Evolutionary conservation across 2,113 vertebrate genomes (phyloP).

Genomic region (Poeciliopsis prolifica): DNA sequence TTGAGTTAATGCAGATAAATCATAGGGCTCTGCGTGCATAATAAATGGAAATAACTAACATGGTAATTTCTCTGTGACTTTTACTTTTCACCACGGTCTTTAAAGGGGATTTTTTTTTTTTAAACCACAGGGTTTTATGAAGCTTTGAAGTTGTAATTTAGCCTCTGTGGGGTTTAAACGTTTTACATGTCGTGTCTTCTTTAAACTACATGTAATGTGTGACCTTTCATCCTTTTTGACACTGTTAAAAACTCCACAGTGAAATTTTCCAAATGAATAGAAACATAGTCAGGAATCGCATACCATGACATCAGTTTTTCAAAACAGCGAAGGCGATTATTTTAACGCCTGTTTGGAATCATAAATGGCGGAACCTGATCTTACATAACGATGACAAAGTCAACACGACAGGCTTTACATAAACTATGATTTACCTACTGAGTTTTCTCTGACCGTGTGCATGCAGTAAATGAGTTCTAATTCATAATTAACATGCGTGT

Average conservation of each 20-base stretch:
- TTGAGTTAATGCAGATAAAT: conserved; percentile 17
- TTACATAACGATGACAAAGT: background rate
- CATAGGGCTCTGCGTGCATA: background rate
- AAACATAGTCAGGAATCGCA: too few relatives aligned
- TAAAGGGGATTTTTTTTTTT: background rate
- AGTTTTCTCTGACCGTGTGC: conserved; percentile 20
- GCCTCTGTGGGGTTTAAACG: background rate
- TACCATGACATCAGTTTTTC: too few relatives aligned
- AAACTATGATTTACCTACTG: conserved; percentile 16
- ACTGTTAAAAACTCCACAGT: too few relatives aligned
- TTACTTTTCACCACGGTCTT: conserved; percentile 10
- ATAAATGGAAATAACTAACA: background rate
- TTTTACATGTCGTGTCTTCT: background rate
- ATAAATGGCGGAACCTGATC: background rate
- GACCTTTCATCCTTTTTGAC: too few relatives aligned
- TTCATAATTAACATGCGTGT: conserved; percentile 13
- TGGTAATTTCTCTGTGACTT: background rate
- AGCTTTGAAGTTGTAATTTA: conserved; percentile 7
- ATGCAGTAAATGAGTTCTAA: conserved; percentile 21
- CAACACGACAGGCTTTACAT: background rate
- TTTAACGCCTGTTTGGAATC: background rate
- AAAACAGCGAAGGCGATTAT: too few relatives aligned
- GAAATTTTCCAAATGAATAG: too few relatives aligned
- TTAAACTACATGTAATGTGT: background rate
- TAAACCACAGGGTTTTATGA: background rate